Percentiles rank a stretch among this genome's conserved stretches.
These are phyloP conservation scores for Epinotia nisella DNA, from an alignment of 2,888 invertebrate species.

Conservation along the genomic window DNA sequence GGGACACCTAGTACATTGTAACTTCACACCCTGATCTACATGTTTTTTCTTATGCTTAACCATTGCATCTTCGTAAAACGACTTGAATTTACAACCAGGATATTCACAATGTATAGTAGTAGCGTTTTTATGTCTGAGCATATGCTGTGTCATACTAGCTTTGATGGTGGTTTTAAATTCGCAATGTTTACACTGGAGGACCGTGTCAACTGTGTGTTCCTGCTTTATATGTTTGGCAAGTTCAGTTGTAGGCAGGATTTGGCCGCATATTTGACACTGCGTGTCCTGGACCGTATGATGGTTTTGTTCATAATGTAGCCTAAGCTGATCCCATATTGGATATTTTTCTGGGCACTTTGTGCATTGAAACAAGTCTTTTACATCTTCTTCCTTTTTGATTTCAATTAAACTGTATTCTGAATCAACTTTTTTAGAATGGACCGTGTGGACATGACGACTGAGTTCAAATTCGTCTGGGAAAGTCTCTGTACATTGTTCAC, in stretches of 20 bases:
- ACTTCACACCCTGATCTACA: conserved; percentile 67
- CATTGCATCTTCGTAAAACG: conserved; percentile 74
- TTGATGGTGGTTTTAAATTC: conserved; percentile 69
- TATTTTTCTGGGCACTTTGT: conserved; percentile 70
- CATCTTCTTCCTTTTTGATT: conserved; percentile 68
- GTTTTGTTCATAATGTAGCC: conserved; percentile 67
- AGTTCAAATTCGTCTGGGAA: conserved; percentile 74
- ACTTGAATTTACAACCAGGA: conserved; percentile 70
- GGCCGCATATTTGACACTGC: conserved; percentile 76
- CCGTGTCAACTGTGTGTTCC: conserved; percentile 57
- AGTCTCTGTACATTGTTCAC: conserved; percentile 67
- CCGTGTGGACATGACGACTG: conserved; percentile 68
- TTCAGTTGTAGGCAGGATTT: conserved; percentile 63
- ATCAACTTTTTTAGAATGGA: conserved; percentile 53
- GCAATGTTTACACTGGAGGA: conserved; percentile 69
- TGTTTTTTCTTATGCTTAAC: conserved; percentile 72
- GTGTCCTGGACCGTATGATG: conserved; percentile 64
- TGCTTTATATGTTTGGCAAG: conserved; percentile 71
- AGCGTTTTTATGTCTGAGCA: conserved; percentile 73
- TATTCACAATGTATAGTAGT: conserved; percentile 69
- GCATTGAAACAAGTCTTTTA: conserved; percentile 67
- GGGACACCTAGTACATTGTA: conserved; percentile 73
- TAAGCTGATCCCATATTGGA: conserved; percentile 65
- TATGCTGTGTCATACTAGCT: conserved; percentile 74
- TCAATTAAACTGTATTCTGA: conserved; percentile 48